Evolutionary conservation across 2,888 invertebrate genomes (phyloP), one percentile per base, ranked within the genome.

Genomic region (Caenorhabditis japonica): DNA sequence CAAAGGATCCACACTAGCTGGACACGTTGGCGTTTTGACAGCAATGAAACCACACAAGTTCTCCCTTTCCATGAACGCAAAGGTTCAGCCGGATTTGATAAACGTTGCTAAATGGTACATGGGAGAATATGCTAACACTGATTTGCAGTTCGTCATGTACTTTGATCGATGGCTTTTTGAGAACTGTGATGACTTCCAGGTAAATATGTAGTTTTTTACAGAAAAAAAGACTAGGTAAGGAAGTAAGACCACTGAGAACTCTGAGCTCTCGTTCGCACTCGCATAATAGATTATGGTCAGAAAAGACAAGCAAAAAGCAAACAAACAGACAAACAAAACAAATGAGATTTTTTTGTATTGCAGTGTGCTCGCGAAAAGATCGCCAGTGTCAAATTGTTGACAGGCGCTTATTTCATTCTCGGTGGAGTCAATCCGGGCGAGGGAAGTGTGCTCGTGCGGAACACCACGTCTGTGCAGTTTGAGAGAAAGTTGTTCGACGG

Each of bases 1-100:
- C 79, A 83, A 82, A 44, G 83, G 82, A 53, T 82, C 81, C 21
- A 83, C 83, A 8, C 64, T 83, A 17, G 83, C 83, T n/a, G 83
- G 83, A 46, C 83, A 83, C 41, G 77, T 77, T 17, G 83, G 83
- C 17, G 70, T 83, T 33, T 55, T 83, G 17, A 83, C 83, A 80
- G 81, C 75, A 44, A 83, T 83, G 83, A 80, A 66, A 19, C 78
- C 80, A 13, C 60, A 70, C 39, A 71, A 58, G 21, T 83, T 83
- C 68, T 79, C 83, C 4, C 60, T 83, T 1, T 80, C 82, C 10
- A 82, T 83, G 78, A 83, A 83, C 49, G 81, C 83, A 23, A 76
- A 80, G 47, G 74, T 81, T 7, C 74, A 78, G 51, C 78, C 80
- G 0, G 83, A 83, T 47, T 17, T 76, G 19, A 15, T 51, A 19